Conservation (phyloP, 2,888 invertebrate species). For the Parelbella ahira region DNA sequence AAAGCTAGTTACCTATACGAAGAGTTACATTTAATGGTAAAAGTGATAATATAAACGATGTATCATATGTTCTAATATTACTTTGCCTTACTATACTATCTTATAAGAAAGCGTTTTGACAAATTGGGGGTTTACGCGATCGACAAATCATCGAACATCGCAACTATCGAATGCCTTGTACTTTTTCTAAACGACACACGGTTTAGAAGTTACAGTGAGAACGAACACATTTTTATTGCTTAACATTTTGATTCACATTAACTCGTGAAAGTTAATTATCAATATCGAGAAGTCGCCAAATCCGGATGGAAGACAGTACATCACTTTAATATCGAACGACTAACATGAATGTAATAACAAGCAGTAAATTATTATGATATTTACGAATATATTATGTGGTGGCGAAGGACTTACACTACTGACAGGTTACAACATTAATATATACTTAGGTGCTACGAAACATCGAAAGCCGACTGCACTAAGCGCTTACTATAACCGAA, state of each 20-base stretch:
- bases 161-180: no score
- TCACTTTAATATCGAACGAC: slow-evolving; percentile 16
- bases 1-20: slow-evolving; percentile 1
- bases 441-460: slow-evolving; percentile 18
- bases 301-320: slow-evolving; percentile 36
- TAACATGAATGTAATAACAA: slow-evolving; percentile 8
- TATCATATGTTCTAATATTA: slow-evolving; percentile 12
- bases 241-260: background rate
- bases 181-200: no score
- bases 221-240: no score
- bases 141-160: no score
- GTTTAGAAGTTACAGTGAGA: no score
- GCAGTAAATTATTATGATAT: background rate
- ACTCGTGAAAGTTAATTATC: slow-evolving; percentile 11
- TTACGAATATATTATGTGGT: background rate
- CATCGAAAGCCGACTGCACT: slow-evolving; percentile 27
- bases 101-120: background rate
- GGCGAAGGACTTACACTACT: slow-evolving; percentile 8
- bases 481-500: slow-evolving; percentile 11
- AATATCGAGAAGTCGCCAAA: slow-evolving; percentile 15
- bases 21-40: slow-evolving; percentile 5
- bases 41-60: slow-evolving; percentile 13
- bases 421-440: slow-evolving; percentile 12
- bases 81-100: slow-evolving; percentile 1
- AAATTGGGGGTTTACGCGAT: no score